phyloP scores from a whole-genome alignment of 2,797 vertebrate species.

The Pseudocheirus occidentalis region DNA sequence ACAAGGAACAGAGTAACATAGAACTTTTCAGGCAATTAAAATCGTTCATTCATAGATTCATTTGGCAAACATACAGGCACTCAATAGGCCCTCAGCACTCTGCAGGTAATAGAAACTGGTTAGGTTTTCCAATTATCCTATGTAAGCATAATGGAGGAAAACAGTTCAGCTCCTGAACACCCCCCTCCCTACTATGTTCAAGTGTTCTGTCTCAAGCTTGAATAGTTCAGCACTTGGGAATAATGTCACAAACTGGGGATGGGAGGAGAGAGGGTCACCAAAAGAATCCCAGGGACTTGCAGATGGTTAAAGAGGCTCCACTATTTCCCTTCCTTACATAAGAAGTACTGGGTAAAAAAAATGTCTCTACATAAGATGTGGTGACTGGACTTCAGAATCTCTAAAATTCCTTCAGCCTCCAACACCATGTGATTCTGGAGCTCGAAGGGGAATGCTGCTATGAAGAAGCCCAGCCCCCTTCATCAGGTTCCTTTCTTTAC shows the following conservation, averaged over 20 bases:
- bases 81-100: background rate
- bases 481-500: background rate
- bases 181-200: background rate
- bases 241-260: background rate
- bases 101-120: background rate
- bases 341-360: background rate
- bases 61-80: background rate
- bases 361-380: background rate
- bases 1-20: slow-evolving; percentile 24
- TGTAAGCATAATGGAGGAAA: background rate
- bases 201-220: background rate
- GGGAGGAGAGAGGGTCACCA: background rate
- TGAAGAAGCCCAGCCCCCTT: background rate
- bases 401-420: background rate
- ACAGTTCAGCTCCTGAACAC: background rate
- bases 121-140: background rate
- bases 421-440: background rate
- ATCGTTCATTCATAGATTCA: background rate
- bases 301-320: background rate
- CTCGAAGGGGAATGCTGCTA: background rate
- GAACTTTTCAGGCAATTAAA: slow-evolving; percentile 51
- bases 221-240: background rate
- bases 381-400: background rate
- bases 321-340: background rate
- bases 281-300: background rate